phyloP scores from a whole-genome alignment of 1,140 invertebrate genomes.

The Doryteuthis pealeii region DNA sequence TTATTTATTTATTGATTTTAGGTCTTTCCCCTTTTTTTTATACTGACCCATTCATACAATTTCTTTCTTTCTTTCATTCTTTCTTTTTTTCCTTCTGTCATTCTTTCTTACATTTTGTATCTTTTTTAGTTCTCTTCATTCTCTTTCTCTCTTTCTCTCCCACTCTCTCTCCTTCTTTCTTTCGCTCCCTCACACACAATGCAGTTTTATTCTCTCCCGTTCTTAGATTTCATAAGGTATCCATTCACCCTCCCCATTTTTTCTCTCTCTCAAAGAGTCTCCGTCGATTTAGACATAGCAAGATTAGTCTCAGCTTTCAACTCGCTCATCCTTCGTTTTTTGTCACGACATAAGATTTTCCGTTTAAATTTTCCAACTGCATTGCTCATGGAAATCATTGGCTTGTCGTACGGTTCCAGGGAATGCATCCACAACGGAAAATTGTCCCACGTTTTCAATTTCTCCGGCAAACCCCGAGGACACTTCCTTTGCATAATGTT shows the following conservation, averaged over 20 bases:
- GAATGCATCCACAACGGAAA: conserved; percentile 59
- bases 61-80: too few relatives aligned
- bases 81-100: too few relatives aligned
- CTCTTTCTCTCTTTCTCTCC: too few relatives aligned
- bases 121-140: too few relatives aligned
- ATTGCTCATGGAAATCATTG: conserved; percentile 21
- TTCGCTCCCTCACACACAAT: background rate
- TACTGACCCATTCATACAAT: too few relatives aligned
- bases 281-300: background rate
- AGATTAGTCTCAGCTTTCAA: background rate
- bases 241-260: background rate
- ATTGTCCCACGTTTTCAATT: conserved; percentile 62
- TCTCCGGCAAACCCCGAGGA: conserved; percentile 56
- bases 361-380: background rate
- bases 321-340: background rate
- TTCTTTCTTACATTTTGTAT: too few relatives aligned
- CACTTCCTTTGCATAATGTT: conserved; percentile 57
- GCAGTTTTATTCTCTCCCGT: background rate
- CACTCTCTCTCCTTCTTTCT: too few relatives aligned
- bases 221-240: background rate
- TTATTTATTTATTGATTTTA: too few relatives aligned
- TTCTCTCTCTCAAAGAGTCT: background rate
- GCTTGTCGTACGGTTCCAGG: conserved; percentile 56
- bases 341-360: background rate
- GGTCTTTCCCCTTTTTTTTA: too few relatives aligned